Conservation (phyloP, 2,888 invertebrate species). For the Danaus chrysippus region DNA sequence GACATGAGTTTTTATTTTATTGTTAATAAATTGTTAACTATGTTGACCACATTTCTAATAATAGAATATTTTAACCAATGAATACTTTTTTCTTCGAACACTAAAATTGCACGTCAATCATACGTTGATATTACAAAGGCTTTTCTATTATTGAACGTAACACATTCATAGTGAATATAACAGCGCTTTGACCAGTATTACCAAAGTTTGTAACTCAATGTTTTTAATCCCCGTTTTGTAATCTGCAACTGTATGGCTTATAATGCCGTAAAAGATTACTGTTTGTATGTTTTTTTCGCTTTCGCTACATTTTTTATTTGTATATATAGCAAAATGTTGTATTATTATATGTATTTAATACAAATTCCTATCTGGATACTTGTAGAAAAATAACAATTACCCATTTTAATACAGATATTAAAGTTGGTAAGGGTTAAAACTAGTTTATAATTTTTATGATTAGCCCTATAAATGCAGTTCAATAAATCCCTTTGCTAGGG, state of each 20-base stretch:
- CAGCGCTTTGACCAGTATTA: neutral
- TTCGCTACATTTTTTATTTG: no score
- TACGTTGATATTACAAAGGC: neutral
- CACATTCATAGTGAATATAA: conserved; percentile 6
- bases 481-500: conserved; percentile 44
- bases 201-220: neutral
- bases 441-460: conserved; percentile 31
- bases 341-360: no score
- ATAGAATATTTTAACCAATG: no score
- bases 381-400: neutral
- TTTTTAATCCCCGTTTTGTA: neutral
- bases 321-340: no score
- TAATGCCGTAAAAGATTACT: neutral
- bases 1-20: no score
- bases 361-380: no score
- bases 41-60: no score
- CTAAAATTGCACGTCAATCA: neutral
- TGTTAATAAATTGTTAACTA: no score
- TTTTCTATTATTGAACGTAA: neutral
- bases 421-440: conserved; percentile 25
- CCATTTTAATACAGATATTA: neutral
- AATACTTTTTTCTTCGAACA: neutral
- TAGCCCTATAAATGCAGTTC: conserved; percentile 32
- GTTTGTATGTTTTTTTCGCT: no score
- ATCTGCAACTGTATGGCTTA: neutral